Evolutionary conservation across 2,113 vertebrate species (phyloP).

Genomic region (Micromys minutus): DNA sequence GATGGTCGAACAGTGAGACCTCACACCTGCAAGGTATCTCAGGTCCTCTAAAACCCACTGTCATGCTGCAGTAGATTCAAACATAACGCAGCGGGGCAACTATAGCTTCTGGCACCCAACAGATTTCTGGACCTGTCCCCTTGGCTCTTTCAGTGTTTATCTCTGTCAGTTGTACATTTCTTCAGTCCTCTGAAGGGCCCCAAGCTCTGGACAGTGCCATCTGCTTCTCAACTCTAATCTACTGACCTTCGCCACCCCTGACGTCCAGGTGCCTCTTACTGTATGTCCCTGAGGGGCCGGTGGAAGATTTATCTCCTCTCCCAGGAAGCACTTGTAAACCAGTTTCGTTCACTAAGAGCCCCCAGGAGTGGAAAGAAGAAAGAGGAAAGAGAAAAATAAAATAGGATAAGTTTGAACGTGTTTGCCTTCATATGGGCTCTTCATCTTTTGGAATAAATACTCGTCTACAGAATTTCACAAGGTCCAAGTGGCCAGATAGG

Average conservation of each 20-base stretch:
- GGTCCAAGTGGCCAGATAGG: neutral
- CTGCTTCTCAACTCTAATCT: neutral
- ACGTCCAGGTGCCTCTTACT: neutral
- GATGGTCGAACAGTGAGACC: neutral
- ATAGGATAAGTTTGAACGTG: neutral
- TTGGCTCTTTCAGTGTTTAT: neutral
- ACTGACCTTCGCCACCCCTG: neutral
- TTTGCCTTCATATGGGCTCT: neutral
- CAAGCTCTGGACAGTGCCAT: neutral
- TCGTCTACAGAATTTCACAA: neutral
- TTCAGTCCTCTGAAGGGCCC: neutral
- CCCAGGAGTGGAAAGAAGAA: neutral
- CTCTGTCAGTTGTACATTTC: neutral
- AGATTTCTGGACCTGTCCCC: neutral
- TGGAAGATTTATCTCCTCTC: neutral
- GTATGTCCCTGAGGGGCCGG: neutral
- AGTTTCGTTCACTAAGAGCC: neutral
- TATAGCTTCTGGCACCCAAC: neutral
- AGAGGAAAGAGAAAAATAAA: too few relatives aligned
- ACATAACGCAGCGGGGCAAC: neutral
- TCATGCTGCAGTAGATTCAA: neutral
- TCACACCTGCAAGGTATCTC: neutral
- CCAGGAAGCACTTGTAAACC: neutral
- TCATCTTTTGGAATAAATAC: neutral
- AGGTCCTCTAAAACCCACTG: neutral